Percentiles rank a stretch among this genome's conserved stretches.
phyloP scores from a whole-genome alignment of 2,888 invertebrate genomes.

The Cheilosia vulpina region DNA sequence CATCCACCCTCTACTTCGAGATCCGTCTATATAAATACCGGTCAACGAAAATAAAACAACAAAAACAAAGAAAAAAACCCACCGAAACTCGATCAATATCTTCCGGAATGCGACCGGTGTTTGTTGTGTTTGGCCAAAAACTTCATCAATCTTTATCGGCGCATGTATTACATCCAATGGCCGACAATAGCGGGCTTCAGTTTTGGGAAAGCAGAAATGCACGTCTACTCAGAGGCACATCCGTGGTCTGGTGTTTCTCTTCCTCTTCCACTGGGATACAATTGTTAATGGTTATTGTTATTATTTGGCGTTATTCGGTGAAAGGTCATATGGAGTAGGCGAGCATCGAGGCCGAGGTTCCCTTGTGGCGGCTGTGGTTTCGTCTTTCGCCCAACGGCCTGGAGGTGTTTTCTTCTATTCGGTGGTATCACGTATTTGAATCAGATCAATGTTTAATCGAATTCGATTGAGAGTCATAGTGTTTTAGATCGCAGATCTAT shows the following conservation, averaged over 20 bases:
- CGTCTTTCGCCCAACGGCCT: constrained; percentile 36
- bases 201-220: constrained; percentile 46
- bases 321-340: constrained; percentile 61
- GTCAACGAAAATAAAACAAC: background rate
- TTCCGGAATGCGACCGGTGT: constrained; percentile 66
- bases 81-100: constrained; percentile 66
- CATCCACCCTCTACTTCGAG: constrained; percentile 55
- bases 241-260: constrained; percentile 26
- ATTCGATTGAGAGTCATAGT: constrained; percentile 61
- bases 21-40: constrained; percentile 10
- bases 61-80: background rate
- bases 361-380: constrained; percentile 45
- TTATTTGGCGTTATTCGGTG: constrained; percentile 67
- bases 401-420: constrained; percentile 63
- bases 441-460: constrained; percentile 68
- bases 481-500: constrained; percentile 54
- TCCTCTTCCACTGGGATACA: constrained; percentile 56
- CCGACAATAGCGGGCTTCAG: constrained; percentile 16
- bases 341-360: background rate
- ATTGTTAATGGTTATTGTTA: constrained; percentile 74
- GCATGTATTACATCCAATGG: constrained; percentile 47
- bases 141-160: constrained; percentile 70
- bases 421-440: constrained; percentile 68
- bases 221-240: constrained; percentile 11
- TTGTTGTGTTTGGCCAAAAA: constrained; percentile 69